phyloP scores from a whole-genome alignment of 2,113 vertebrate genomes.

The Noctilio leporinus region DNA sequence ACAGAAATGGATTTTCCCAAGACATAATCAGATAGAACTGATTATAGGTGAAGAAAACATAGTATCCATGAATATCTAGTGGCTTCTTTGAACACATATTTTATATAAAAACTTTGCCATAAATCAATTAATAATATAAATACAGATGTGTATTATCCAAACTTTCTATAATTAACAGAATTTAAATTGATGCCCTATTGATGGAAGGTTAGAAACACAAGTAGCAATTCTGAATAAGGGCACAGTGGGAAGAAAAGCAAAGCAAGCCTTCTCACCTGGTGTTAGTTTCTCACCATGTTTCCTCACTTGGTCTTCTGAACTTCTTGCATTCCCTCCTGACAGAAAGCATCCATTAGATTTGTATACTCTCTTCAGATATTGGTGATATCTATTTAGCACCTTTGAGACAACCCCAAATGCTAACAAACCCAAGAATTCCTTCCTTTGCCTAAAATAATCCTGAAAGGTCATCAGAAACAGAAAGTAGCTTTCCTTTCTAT shows the following conservation, averaged over 20 bases:
- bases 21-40: not conserved
- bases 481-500: slow-evolving; percentile 26
- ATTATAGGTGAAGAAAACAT: not conserved
- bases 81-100: not conserved
- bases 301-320: slow-evolving; percentile 72
- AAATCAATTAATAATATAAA: not conserved
- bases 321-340: slow-evolving; percentile 75
- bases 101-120: not conserved
- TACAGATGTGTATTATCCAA: not conserved
- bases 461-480: not conserved
- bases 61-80: not conserved
- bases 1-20: slow-evolving; percentile 3
- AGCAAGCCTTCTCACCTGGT: slow-evolving; percentile 73
- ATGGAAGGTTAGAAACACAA: not conserved
- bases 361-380: slow-evolving; percentile 55
- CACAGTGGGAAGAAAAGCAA: slow-evolving; percentile 11
- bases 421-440: slow-evolving; percentile 36
- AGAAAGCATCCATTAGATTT: slow-evolving; percentile 73
- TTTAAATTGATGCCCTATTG: not conserved
- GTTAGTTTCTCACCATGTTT: slow-evolving; percentile 72
- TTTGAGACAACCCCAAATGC: slow-evolving; percentile 14
- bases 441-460: slow-evolving; percentile 23
- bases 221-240: slow-evolving; percentile 40
- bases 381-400: slow-evolving; percentile 42
- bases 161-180: slow-evolving; percentile 33